Evolutionary conservation across 1,140 invertebrate species (phyloP).

Genomic region (Druon quercuslanigerum): DNA sequence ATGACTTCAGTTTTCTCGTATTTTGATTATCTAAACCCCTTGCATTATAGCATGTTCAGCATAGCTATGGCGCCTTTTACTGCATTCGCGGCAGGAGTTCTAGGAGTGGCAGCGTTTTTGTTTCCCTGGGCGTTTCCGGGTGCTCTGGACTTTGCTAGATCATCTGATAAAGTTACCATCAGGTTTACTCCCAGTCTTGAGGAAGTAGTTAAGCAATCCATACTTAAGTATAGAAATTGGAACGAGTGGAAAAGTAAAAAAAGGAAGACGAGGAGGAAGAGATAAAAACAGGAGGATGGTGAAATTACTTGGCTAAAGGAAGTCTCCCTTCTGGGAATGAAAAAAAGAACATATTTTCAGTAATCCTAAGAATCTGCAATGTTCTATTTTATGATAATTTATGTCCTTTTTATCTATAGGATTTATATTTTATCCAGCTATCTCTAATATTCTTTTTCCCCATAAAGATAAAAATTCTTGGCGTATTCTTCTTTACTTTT

Average conservation of each 20-base stretch:
- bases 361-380: too few relatives aligned
- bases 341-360: too few relatives aligned
- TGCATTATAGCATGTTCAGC: constrained; percentile 70
- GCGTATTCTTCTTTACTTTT: too few relatives aligned
- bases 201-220: constrained; percentile 60
- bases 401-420: too few relatives aligned
- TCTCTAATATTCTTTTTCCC: too few relatives aligned
- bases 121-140: constrained; percentile 70
- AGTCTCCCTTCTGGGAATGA: too few relatives aligned
- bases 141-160: constrained; percentile 59
- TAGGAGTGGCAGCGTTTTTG: constrained; percentile 66
- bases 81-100: constrained; percentile 68
- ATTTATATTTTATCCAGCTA: too few relatives aligned
- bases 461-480: too few relatives aligned
- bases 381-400: too few relatives aligned
- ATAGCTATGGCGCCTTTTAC: constrained; percentile 69
- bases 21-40: constrained; percentile 67
- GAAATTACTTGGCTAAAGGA: too few relatives aligned
- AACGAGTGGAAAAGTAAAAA: constrained; percentile 66
- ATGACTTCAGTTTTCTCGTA: constrained; percentile 64
- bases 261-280: constrained; percentile 66
- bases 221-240: constrained; percentile 61
- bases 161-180: constrained; percentile 42
- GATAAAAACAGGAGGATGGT: neutral
- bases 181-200: constrained; percentile 56